Conservation (phyloP, 2,113 vertebrate species). For the Eptesicus fuscus region DNA sequence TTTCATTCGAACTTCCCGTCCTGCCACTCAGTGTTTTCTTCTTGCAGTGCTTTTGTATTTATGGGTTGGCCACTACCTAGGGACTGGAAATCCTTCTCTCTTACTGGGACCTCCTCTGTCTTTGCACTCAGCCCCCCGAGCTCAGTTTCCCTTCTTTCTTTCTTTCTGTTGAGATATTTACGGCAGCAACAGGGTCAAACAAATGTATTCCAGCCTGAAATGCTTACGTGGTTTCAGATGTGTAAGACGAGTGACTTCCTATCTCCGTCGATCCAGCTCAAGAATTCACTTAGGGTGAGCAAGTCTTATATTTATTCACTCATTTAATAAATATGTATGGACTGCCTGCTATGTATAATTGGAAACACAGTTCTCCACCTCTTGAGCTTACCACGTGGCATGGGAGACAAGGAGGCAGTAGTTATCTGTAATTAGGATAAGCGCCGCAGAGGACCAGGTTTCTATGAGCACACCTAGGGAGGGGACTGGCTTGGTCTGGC, state of each 20-base stretch:
- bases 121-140: background rate
- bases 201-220: background rate
- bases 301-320: background rate
- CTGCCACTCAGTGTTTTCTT: background rate
- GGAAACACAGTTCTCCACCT: background rate
- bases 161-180: background rate
- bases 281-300: background rate
- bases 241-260: background rate
- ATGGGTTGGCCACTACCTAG: background rate
- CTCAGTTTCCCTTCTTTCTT: background rate
- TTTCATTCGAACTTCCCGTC: background rate
- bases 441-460: background rate
- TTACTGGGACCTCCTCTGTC: background rate
- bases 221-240: background rate
- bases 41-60: background rate
- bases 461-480: background rate
- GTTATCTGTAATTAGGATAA: background rate
- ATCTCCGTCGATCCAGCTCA: background rate
- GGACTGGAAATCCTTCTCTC: background rate
- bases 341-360: background rate
- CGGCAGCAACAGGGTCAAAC: background rate
- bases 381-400: background rate
- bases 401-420: background rate
- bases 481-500: background rate
- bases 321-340: background rate